Base-by-base conservation (phyloP, 1,140 invertebrate genomes). In the Rhynchophorus ferrugineus region DNA sequence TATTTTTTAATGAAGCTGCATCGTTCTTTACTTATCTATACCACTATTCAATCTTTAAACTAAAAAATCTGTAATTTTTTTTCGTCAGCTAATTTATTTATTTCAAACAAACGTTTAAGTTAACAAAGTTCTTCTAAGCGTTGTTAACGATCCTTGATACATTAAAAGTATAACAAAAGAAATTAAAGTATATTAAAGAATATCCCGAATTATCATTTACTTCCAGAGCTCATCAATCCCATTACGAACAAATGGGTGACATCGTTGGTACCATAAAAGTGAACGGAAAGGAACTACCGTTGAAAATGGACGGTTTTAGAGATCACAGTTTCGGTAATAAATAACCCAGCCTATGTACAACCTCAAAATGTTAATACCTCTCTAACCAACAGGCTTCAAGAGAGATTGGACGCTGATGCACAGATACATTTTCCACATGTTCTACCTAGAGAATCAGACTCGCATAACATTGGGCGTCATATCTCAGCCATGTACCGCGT, bases 191-290 rank as follows among this genome's bases (percentile, higher is more conserved):
- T 36, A 21, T 20, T 6, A 43, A 38, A 21, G 11, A n/a, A n/a
- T n/a, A n/a, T n/a, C n/a, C n/a, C n/a, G n/a, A n/a, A n/a, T n/a
- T n/a, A 44, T 29, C 16, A 35, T 29, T 44, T 21, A 11, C 29
- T 47, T 14, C 29, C 64, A 84, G 81, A 13, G 77, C 79, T 16
- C 83, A 86, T 63, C 84, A 87, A 63, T 80, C 78, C 1, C 84
- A 86, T 62, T 86, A 86, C 66, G 84, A 87, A 63, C 84, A 87
- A 67, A 81, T 83, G 66, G 82, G 82, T 6, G 66, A 63, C 7
- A 57, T 82, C 49, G 73, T 71, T 39, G 80, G 75, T 37, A 75
- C 70, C 14, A 65, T 79, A 21, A 73, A 62, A 45, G 69, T 83
- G 8, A 72, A 76, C 36, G 69, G 69, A 21, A 70, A 76, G 47